Evolutionary conservation across 2,113 vertebrate genomes (phyloP).

Genomic region (Passer montanus): DNA sequence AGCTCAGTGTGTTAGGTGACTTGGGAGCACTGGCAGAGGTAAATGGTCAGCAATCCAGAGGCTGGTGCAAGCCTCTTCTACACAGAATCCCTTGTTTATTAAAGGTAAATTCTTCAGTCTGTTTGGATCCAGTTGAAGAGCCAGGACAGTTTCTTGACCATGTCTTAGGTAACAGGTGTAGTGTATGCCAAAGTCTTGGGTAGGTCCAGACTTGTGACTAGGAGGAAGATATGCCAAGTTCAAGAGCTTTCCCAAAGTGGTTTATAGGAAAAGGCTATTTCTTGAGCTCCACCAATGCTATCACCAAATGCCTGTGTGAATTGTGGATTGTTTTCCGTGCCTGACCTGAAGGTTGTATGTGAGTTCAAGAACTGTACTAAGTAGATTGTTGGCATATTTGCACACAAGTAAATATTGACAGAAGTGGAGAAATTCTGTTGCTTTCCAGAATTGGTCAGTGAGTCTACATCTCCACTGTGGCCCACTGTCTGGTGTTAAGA

Average conservation of each 20-base stretch:
- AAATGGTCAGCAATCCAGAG: neutral
- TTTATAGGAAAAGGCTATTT: neutral
- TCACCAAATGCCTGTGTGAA: neutral
- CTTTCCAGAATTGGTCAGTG: neutral
- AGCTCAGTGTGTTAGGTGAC: neutral
- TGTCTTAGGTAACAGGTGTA: neutral
- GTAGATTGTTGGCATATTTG: neutral
- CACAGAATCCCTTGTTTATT: neutral
- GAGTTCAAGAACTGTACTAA: neutral
- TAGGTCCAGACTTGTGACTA: neutral
- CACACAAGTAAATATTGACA: neutral
- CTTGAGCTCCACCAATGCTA: neutral
- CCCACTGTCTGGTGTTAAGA: neutral
- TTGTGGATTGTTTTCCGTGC: neutral
- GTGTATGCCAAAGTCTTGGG: accelerated
- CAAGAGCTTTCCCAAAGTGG: neutral
- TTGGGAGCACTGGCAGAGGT: neutral
- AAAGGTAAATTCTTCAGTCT: neutral
- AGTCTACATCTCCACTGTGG: neutral
- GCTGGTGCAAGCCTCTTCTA: neutral
- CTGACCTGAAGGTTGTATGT: neutral
- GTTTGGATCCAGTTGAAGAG: neutral
- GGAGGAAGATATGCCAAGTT: neutral
- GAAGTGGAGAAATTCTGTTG: neutral
- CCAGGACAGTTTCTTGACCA: neutral